Conservation (phyloP, 1,140 invertebrate genomes). For the Thaumetopoea pityocampa region DNA sequence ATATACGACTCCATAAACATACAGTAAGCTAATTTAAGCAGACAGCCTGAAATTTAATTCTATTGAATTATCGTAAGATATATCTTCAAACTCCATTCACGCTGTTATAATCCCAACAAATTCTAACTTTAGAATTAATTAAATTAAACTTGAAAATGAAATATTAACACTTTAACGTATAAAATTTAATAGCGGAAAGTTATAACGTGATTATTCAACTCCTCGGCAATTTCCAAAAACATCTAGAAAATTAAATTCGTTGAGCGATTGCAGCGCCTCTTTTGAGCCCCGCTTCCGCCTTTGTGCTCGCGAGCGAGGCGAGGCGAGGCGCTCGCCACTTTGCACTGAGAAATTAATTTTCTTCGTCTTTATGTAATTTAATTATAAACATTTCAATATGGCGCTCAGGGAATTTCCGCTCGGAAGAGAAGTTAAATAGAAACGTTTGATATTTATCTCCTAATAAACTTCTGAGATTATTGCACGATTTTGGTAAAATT, state of each 20-base stretch:
- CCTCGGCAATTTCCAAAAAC: conserved; percentile 70
- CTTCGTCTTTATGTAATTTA: conserved; percentile 76
- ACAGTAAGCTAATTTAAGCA: no score
- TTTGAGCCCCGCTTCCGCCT: conserved; percentile 60
- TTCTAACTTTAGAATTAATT: conserved; percentile 72
- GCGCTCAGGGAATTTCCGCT: conserved; percentile 67
- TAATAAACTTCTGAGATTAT: conserved; percentile 70
- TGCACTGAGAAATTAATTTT: conserved; percentile 74
- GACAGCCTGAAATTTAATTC: no score
- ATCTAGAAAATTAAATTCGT: conserved; percentile 71
- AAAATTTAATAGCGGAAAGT: conserved; percentile 76
- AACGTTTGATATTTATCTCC: conserved; percentile 74
- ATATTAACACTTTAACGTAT: conserved; percentile 77
- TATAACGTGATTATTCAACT: conserved; percentile 75
- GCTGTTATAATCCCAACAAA: conserved; percentile 28
- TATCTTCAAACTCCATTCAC: conserved; percentile 27
- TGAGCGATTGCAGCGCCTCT: conserved; percentile 47
- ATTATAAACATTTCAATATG: conserved; percentile 76
- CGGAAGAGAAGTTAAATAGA: conserved; percentile 70
- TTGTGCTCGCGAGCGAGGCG: conserved; percentile 40
- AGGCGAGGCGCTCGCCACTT: conserved; percentile 55
- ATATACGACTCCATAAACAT: conserved; percentile 17
- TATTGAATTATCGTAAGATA: conserved; percentile 43
- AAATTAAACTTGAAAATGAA: conserved; percentile 77
- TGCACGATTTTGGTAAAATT: conserved; percentile 57